Evolutionary conservation across 1,140 invertebrate species (phyloP), one percentile per base, ranked within the genome.

Genomic region (Drosophila sulfurigaster): DNA sequence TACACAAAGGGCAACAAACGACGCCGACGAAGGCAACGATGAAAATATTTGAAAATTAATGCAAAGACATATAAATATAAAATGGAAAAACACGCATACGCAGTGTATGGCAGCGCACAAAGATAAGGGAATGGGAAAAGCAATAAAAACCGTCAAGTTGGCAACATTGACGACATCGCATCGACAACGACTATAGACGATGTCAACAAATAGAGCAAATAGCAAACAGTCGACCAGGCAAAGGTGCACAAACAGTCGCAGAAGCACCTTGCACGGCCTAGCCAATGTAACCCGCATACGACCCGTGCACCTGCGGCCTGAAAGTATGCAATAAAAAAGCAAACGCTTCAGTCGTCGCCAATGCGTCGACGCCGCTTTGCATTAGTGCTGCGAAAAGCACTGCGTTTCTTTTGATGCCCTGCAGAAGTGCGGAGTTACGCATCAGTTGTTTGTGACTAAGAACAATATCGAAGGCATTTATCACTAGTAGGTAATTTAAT

Each of bases 291-390:
- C 35, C 35, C 35, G 35, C 8, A 38, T 38, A 8, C 35, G 35
- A 38, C 35, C 35, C 35, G 35, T 78, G 54, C 69, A 79, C 75
- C 78, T 79, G 78, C 63, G 78, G 78, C 78, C 75, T 74, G 57
- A 59, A 74, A 78, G 75, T 78, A 79, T 74, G 78, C 78, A 80
- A 80, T 80, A 80, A 80, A 75, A 80, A 80, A 59, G 48, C 78
- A 68, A 65, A 41, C 60, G 62, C 46, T 60, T 62, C 49, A 56
- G 72, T 51, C 54, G 66, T 20, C 20, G 66, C 56, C 51, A 64
- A 63, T 71, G 59, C 52, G 43, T 60, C 41, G 66, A 54, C 77
- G 68, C 77, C 77, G 63, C 48, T 79, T 79, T 73, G 77, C 63
- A 79, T 79, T 73, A 77, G 63, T 60, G 32, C 58, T 57, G 66